A percentile compares a stretch with the other conserved stretches of the same genome.
Evolutionary conservation across 1,140 invertebrate species (phyloP).

Genomic region (Trichonephila clavata): DNA sequence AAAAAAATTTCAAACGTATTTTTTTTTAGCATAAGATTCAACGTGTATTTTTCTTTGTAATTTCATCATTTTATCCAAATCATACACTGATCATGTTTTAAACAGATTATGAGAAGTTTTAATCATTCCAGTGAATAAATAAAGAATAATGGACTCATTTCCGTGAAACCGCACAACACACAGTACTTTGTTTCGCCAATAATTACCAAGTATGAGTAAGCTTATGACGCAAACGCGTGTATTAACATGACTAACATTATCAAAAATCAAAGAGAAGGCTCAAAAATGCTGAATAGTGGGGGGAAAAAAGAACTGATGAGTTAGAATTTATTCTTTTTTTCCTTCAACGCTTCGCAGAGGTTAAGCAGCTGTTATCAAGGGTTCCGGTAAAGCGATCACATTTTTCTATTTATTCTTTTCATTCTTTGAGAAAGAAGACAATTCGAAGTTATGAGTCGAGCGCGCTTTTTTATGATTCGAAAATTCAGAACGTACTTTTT

Average conservation of each 20-base stretch:
- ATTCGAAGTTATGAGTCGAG: conserved; percentile 39
- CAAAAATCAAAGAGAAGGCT: neutral
- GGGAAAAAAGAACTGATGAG: neutral
- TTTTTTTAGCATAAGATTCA: neutral
- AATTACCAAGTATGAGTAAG: neutral
- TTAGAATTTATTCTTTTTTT: neutral
- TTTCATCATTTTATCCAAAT: neutral
- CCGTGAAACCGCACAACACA: neutral
- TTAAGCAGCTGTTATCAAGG: conserved; percentile 55
- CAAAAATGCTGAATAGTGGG: neutral
- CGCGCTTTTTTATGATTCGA: conserved; percentile 2
- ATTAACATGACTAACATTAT: neutral
- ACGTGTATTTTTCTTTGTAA: neutral
- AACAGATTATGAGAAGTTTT: neutral
- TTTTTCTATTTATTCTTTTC: conserved; percentile 46
- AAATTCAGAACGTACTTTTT: neutral
- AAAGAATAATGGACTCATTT: neutral
- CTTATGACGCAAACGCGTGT: neutral
- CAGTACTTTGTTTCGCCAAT: neutral
- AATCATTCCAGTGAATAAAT: neutral
- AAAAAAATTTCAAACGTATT: neutral
- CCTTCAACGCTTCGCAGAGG: neutral
- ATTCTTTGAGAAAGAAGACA: neutral
- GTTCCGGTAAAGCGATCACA: conserved; percentile 60
- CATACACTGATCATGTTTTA: neutral